Conservation (phyloP, 2,888 invertebrate genomes). For the Loripinus fragilis region DNA sequence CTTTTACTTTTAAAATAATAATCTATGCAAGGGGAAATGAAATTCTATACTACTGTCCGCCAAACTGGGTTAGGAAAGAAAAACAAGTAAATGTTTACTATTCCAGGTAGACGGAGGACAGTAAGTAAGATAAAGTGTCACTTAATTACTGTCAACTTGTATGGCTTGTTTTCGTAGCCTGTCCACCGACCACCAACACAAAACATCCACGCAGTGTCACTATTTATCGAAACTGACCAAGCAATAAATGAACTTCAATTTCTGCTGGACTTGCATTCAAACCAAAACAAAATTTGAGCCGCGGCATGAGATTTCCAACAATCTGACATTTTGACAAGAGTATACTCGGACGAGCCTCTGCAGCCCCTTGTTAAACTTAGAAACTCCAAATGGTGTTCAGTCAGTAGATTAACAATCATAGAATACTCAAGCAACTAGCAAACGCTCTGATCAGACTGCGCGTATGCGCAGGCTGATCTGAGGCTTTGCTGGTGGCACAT, state of each 20-base stretch:
- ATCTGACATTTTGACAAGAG: no score
- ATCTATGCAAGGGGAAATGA: not conserved
- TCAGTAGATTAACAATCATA: no score
- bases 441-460: no score
- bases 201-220: not conserved
- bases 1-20: not conserved
- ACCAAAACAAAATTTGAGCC: no score
- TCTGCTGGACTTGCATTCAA: conserved; percentile 1
- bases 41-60: not conserved
- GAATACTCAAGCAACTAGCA: no score
- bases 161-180: not conserved
- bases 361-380: no score
- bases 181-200: not conserved
- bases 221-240: conserved; percentile 11
- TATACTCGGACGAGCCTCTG: no score
- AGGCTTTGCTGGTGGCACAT: no score
- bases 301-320: no score
- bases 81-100: not conserved
- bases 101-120: not conserved
- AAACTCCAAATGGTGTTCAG: no score
- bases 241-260: conserved; percentile 17
- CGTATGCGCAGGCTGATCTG: no score
- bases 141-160: conserved; percentile 6
- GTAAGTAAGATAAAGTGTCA: not conserved
- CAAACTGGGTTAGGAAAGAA: not conserved